Conservation (phyloP, 2,888 invertebrate genomes). For the Standfussiana lucernea region DNA sequence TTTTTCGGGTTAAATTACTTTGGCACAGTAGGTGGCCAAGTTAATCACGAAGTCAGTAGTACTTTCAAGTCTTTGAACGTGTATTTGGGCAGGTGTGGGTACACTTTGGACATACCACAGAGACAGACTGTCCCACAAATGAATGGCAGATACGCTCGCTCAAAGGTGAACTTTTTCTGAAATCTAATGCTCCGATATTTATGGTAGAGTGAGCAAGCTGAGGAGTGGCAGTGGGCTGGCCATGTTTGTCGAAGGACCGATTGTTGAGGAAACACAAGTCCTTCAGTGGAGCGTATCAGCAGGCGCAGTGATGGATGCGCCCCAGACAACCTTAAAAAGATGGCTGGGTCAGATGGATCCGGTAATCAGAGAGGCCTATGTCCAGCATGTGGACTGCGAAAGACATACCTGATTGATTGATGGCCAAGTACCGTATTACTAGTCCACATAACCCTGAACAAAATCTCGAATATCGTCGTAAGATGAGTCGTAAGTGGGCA, state of each 20-base stretch:
- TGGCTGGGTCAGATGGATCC: neutral
- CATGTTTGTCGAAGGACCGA: no score
- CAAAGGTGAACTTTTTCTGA: neutral
- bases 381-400: neutral
- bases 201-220: neutral
- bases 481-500: constrained; percentile 52
- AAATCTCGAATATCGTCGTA: constrained; percentile 48
- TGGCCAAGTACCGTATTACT: neutral
- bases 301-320: neutral
- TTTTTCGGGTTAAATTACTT: neutral
- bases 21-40: neutral
- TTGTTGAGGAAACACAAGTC: neutral
- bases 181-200: neutral
- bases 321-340: neutral
- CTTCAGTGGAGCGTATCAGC: neutral
- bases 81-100: neutral
- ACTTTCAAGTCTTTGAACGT: neutral
- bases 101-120: no score
- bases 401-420: neutral
- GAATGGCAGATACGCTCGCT: neutral
- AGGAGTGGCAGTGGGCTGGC: neutral
- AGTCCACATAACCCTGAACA: constrained; percentile 13
- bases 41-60: no score
- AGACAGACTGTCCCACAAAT: neutral
- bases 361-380: neutral